These are phyloP conservation scores for Metalampra italica DNA, from an alignment of 2,888 invertebrate genomes.

Conservation along the genomic window DNA sequence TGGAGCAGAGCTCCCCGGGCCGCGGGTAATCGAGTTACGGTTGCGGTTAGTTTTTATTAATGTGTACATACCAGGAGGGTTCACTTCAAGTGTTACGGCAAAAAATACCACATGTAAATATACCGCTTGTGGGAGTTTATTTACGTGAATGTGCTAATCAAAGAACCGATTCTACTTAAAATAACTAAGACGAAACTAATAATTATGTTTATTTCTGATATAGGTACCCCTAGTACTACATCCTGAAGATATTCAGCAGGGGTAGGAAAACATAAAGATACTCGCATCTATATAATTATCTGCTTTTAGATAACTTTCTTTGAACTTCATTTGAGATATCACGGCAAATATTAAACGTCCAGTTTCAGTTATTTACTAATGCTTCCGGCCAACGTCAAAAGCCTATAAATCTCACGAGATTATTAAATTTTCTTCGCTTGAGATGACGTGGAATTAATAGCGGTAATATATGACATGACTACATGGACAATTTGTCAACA, in stretches of 20 bases:
- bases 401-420: conserved; percentile 41
- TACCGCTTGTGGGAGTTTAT: conserved; percentile 1
- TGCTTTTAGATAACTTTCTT: no score
- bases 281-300: no score
- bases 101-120: conserved; percentile 16
- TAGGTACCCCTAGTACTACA: no score
- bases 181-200: no score
- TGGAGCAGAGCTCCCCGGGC: conserved; percentile 33
- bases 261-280: no score
- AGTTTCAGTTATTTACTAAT: conserved; percentile 26
- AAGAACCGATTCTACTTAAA: no score
- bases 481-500: conserved; percentile 45
- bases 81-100: conserved; percentile 34
- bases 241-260: no score
- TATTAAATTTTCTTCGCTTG: conserved; percentile 41
- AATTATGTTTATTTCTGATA: no score
- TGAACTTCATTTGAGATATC: conserved; percentile 14
- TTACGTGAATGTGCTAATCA: no score
- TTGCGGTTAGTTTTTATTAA: conserved; percentile 17
- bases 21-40: conserved; percentile 44
- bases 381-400: conserved; percentile 37
- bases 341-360: conserved; percentile 32
- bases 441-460: conserved; percentile 41
- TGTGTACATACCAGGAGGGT: conserved; percentile 23
- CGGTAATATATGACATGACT: conserved; percentile 25